Conservation (phyloP, 2,797 vertebrate genomes). For the Hydrolagus colliei region DNA sequence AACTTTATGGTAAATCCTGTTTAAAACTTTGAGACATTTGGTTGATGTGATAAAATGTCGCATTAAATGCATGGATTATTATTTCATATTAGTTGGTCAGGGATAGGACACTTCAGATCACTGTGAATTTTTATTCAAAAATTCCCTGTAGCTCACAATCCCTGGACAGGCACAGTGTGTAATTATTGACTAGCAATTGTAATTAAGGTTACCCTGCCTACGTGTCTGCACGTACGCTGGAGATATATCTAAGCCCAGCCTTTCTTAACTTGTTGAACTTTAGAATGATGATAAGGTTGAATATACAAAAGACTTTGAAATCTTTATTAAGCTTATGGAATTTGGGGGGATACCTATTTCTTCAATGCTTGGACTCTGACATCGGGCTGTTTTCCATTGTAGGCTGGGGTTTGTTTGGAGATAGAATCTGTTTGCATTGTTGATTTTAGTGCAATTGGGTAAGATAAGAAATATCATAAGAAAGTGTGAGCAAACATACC, state of each 20-base stretch:
- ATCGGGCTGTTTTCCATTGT: neutral
- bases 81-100: no score
- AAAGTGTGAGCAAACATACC: neutral
- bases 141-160: neutral
- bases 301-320: neutral
- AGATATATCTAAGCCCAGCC: neutral
- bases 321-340: neutral
- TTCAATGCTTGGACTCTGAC: neutral
- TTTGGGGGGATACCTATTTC: neutral
- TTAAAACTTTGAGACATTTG: no score
- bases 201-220: neutral
- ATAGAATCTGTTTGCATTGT: neutral
- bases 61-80: no score
- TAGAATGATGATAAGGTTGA: neutral
- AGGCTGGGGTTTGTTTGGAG: neutral
- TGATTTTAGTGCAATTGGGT: neutral
- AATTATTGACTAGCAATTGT: neutral
- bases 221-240: neutral
- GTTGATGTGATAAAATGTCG: no score
- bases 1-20: no score
- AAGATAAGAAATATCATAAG: neutral
- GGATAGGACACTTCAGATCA: neutral
- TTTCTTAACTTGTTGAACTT: conserved; percentile 3
- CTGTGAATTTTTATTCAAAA: neutral
- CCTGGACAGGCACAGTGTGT: neutral